Conservation (phyloP, 64 coral and sea anemone species). For the Actinia equina region DNA sequence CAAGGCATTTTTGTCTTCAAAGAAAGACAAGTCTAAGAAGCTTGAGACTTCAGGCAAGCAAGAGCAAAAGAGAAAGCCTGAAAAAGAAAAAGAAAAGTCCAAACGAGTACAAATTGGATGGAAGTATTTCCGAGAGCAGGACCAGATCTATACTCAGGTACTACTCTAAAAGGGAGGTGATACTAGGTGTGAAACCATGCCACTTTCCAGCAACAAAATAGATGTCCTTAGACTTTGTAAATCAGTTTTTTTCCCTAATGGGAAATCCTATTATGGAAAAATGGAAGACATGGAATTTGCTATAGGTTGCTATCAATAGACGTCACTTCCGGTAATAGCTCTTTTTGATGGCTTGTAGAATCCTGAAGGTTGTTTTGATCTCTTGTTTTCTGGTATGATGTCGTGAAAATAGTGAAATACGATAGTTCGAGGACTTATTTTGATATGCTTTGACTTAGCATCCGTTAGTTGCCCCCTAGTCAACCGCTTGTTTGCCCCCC, state of each 20-base stretch:
- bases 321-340: no score
- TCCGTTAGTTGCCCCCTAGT: no score
- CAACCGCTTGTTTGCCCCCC: no score
- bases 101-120: slow-evolving; percentile 65
- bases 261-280: slow-evolving; percentile 54
- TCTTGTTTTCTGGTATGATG: no score
- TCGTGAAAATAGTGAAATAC: no score
- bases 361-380: no score
- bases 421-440: no score
- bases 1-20: slow-evolving; percentile 52
- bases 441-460: no score
- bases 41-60: slow-evolving; percentile 27
- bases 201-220: slow-evolving; percentile 29
- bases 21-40: slow-evolving; percentile 46
- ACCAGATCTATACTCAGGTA: slow-evolving; percentile 41
- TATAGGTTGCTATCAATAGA: no score
- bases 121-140: slow-evolving; percentile 55
- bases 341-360: no score
- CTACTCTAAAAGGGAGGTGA: slow-evolving; percentile 65
- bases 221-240: slow-evolving; percentile 58
- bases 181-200: slow-evolving; percentile 43
- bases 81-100: slow-evolving; percentile 42
- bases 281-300: slow-evolving; percentile 38
- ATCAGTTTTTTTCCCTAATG: slow-evolving; percentile 63
- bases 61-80: slow-evolving; percentile 46